Evolutionary conservation across 37 sponge, comb jelly and placozoan genomes (phyloP).

Genomic region (Axinella damicornis): DNA sequence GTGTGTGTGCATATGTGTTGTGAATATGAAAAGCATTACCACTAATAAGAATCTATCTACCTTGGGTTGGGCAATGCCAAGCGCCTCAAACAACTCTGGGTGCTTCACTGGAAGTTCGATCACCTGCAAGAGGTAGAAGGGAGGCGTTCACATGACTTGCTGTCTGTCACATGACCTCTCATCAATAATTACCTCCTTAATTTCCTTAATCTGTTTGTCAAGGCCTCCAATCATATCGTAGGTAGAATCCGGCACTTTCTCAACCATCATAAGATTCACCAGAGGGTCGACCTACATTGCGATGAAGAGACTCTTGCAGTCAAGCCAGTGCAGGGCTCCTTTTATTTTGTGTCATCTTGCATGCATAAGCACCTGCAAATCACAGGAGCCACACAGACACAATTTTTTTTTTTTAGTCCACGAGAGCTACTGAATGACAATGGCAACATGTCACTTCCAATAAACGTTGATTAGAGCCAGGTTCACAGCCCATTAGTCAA

Average conservation of each 20-base stretch:
- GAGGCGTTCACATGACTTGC: slow-evolving; percentile 19
- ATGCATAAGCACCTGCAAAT: too few relatives aligned
- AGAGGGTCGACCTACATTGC: slow-evolving; percentile 99
- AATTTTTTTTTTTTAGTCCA: background rate
- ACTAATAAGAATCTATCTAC: slow-evolving; percentile 36
- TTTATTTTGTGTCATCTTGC: too few relatives aligned
- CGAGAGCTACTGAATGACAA: too few relatives aligned
- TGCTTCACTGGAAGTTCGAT: slow-evolving; percentile 99
- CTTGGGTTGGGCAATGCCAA: slow-evolving; percentile 98
- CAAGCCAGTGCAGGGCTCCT: too few relatives aligned
- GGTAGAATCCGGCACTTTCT: slow-evolving; percentile 99
- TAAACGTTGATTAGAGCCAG: too few relatives aligned
- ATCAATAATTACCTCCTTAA: slow-evolving; percentile 98
- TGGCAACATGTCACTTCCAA: too few relatives aligned
- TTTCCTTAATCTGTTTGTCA: slow-evolving; percentile 98
- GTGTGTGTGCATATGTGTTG: too few relatives aligned
- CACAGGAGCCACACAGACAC: too few relatives aligned
- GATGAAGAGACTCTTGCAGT: too few relatives aligned
- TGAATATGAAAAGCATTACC: background rate
- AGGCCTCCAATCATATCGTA: slow-evolving; percentile 99
- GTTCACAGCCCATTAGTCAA: background rate
- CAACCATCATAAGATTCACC: slow-evolving; percentile 99
- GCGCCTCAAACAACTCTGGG: slow-evolving; percentile 97
- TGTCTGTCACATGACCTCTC: too few relatives aligned
- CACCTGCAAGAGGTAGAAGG: slow-evolving; percentile 56